These are phyloP conservation scores for human (Homo sapiens) DNA, from an alignment of 2,113 vertebrate genomes.

Conservation along the genomic window GRCh38 chr4:3685501-3686000, in stretches of 20 bases:
- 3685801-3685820: no score
- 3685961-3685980: no score
- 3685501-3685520: not conserved
- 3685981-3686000: rapidly evolving
- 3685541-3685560: not conserved
- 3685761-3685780: not conserved
- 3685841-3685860: not conserved
- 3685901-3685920: not conserved
- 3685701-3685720: rapidly evolving
- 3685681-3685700: rapidly evolving
- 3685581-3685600: no score
- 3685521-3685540: not conserved
- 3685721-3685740: not conserved
- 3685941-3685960: not conserved
- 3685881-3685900: no score
- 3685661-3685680: not conserved
- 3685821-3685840: rapidly evolving
- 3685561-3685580: not conserved
- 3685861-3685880: not conserved
- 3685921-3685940: not conserved
- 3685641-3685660: not conserved
- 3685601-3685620: not conserved
- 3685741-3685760: not conserved
- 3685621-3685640: not conserved
- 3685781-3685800: not conserved